Conservation (phyloP, 2,888 invertebrate species). For the Pelosia muscerda region DNA sequence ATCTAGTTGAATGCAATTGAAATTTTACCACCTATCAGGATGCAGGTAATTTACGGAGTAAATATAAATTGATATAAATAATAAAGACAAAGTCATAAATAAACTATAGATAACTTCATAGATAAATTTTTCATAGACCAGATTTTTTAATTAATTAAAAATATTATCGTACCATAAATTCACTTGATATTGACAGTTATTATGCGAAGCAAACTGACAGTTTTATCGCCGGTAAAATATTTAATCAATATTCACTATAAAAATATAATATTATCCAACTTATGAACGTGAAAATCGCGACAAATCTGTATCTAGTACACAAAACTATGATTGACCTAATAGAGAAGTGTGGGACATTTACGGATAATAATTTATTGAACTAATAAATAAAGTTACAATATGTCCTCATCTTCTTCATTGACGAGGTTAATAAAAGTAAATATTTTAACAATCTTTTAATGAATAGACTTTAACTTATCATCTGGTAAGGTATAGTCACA, state of each 20-base stretch:
- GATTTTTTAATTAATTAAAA: background rate
- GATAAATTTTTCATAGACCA: background rate
- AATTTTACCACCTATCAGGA: too few relatives aligned
- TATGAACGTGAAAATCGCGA: background rate
- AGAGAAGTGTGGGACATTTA: background rate
- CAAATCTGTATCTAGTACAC: background rate
- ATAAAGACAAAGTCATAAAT: too few relatives aligned
- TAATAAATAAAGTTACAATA: background rate
- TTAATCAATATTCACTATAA: background rate
- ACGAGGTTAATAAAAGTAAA: background rate
- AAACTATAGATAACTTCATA: too few relatives aligned
- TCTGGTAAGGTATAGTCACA: too few relatives aligned
- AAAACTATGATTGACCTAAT: background rate
- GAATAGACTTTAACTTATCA: too few relatives aligned
- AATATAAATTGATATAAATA: too few relatives aligned
- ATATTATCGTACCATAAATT: background rate
- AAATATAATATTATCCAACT: background rate
- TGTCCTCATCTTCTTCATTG: background rate
- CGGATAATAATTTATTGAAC: background rate
- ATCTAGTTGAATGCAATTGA: too few relatives aligned
- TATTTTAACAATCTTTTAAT: background rate
- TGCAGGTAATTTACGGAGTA: too few relatives aligned
- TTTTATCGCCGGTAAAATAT: background rate
- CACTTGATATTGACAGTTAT: background rate
- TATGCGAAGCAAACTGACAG: slow-evolving; percentile 18